Conservation (phyloP, 2,888 invertebrate species). For the Apocheima hispidaria region DNA sequence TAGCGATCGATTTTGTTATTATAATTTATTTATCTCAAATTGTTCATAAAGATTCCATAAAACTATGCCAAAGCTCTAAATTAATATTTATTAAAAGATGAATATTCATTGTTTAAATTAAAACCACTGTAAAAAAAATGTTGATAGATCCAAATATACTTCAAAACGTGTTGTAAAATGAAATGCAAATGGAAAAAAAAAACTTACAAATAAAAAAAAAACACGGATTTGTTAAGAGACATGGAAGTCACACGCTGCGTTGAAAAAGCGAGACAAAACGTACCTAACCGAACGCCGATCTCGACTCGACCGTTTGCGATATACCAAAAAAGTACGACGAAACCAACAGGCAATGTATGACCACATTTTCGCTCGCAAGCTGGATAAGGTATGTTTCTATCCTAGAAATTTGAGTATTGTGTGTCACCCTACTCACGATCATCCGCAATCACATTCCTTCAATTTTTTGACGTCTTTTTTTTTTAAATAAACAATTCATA, state of each 20-base stretch:
- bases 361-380: conserved; percentile 38
- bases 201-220: not conserved
- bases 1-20: too few relatives aligned
- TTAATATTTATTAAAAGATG: too few relatives aligned
- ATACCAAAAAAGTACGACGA: conserved; percentile 24
- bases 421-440: conserved; percentile 48
- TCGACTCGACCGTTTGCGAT: conserved; percentile 32
- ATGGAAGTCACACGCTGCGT: conserved; percentile 29
- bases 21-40: too few relatives aligned
- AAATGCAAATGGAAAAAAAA: not conserved
- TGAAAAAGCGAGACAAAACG: conserved; percentile 27
- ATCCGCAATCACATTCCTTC: not conserved
- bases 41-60: too few relatives aligned
- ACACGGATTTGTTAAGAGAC: not conserved
- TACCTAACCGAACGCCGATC: conserved; percentile 12
- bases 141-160: too few relatives aligned
- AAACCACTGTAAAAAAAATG: too few relatives aligned
- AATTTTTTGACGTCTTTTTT: not conserved
- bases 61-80: too few relatives aligned
- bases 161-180: not conserved
- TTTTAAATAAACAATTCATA: too few relatives aligned
- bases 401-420: conserved; percentile 47
- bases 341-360: conserved; percentile 62
- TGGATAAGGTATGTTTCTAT: conserved; percentile 60
- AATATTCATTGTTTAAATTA: too few relatives aligned